Conservation (phyloP, 2,888 invertebrate species). For the Acleris cristana region DNA sequence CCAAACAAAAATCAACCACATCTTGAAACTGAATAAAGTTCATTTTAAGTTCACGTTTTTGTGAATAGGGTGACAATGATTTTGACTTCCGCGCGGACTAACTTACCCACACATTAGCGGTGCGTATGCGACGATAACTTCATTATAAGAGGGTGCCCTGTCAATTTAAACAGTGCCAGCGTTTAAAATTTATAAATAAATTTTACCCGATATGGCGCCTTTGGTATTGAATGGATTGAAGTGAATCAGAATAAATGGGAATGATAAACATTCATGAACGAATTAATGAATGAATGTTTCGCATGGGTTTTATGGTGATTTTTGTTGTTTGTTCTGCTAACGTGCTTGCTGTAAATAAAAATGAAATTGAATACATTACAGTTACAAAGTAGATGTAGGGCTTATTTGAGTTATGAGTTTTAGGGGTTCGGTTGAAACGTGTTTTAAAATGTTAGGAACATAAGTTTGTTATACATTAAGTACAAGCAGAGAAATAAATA, state of each 20-base stretch:
- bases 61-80: slow-evolving; percentile 50
- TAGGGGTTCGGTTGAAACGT: not conserved
- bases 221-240: no score
- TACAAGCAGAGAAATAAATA: no score
- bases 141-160: slow-evolving; percentile 49
- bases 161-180: slow-evolving; percentile 11
- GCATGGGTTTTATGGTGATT: slow-evolving; percentile 28
- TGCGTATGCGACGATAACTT: slow-evolving; percentile 66
- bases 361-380: slow-evolving; percentile 14
- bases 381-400: slow-evolving; percentile 4
- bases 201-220: no score
- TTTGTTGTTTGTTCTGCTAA: slow-evolving; percentile 22
- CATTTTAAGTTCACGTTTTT: not conserved
- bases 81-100: slow-evolving; percentile 68
- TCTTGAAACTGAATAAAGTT: not conserved
- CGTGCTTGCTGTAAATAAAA: slow-evolving; percentile 25
- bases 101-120: slow-evolving; percentile 77
- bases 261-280: slow-evolving; percentile 25
- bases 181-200: no score
- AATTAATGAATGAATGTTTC: slow-evolving; percentile 27
- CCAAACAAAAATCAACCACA: slow-evolving; percentile 2
- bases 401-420: not conserved
- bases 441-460: not conserved
- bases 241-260: slow-evolving; percentile 23
- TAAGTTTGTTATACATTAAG: no score